These are phyloP conservation scores for Hippocampus abdominalis DNA, from an alignment of 2,113 vertebrate genomes.

Conservation along the genomic window DNA sequence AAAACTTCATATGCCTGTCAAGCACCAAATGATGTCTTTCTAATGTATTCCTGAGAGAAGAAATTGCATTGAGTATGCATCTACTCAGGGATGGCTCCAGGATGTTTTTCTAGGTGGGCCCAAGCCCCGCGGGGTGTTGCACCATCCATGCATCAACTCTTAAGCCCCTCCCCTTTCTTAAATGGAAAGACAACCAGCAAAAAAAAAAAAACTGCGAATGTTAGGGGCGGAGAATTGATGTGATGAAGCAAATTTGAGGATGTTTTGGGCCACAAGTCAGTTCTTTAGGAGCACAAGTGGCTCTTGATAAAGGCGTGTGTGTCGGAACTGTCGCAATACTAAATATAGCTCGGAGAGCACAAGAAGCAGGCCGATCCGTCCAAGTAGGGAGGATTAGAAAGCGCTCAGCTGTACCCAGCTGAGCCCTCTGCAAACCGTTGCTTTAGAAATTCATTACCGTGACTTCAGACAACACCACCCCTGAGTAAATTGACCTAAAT, in stretches of 20 bases:
- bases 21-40: not conserved
- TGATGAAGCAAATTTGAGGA: not conserved
- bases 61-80: no score
- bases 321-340: slow-evolving; percentile 45
- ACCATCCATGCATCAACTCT: no score
- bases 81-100: no score
- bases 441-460: slow-evolving; percentile 32
- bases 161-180: no score
- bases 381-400: slow-evolving; percentile 55
- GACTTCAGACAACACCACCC: not conserved
- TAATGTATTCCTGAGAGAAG: not conserved
- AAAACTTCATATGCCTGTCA: not conserved
- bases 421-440: slow-evolving; percentile 37
- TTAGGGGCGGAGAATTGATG: not conserved
- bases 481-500: not conserved
- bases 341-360: slow-evolving; percentile 60
- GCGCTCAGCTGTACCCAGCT: slow-evolving; percentile 52
- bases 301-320: slow-evolving; percentile 12
- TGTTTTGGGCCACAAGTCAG: not conserved
- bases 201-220: no score
- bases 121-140: no score
- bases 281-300: not conserved
- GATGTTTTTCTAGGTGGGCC: no score
- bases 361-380: slow-evolving; percentile 55
- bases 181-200: no score